These are phyloP conservation scores for Manacus vitellinus DNA, from an alignment of 2,113 vertebrate genomes.

Conservation along the genomic window DNA sequence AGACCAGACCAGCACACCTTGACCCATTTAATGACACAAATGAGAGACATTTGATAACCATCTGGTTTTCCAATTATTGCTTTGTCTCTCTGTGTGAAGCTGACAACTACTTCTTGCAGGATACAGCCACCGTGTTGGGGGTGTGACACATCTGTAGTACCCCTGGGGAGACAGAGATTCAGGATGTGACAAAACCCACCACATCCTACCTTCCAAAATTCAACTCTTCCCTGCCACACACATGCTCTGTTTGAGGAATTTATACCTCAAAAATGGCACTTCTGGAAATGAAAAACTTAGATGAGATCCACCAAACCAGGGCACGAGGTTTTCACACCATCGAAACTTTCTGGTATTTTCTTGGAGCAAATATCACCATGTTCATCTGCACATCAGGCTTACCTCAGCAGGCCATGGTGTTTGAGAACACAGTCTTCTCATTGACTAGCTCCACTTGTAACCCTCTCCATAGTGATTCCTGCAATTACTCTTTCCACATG, in stretches of 20 bases:
- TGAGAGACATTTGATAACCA: background rate
- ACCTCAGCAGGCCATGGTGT: background rate
- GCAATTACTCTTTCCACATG: background rate
- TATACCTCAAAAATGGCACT: background rate
- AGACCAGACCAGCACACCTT: background rate
- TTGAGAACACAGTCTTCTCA: background rate
- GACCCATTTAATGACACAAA: background rate
- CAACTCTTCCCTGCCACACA: background rate
- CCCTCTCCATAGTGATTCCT: background rate
- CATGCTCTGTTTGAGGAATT: background rate
- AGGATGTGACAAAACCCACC: background rate
- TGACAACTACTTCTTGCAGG: background rate
- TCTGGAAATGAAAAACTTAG: background rate
- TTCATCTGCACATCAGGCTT: background rate
- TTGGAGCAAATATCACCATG: background rate
- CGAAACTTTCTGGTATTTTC: background rate
- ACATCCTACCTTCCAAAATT: background rate
- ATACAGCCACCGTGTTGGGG: rapidly evolving
- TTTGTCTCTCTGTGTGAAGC: background rate
- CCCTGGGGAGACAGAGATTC: background rate
- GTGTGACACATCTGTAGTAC: background rate
- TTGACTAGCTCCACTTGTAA: background rate
- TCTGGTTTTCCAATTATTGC: background rate
- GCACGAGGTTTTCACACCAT: background rate
- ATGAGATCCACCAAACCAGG: background rate